These are phyloP conservation scores for Odontomachus brunneus DNA, from an alignment of 1,140 invertebrate genomes.

Conservation along the genomic window DNA sequence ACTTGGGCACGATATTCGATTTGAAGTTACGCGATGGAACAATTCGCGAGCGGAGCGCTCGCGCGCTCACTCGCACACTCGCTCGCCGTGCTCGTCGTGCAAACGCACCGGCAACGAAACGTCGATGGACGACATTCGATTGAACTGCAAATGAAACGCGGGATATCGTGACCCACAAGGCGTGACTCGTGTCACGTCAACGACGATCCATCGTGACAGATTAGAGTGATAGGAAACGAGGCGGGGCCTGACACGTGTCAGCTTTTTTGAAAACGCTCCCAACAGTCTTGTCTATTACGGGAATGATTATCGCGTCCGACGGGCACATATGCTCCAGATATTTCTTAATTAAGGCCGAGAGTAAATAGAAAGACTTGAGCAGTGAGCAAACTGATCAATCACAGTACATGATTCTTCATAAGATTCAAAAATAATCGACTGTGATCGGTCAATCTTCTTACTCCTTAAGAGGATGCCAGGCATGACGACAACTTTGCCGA, in stretches of 20 bases:
- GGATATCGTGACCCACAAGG: conserved; percentile 62
- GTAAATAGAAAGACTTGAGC: no score
- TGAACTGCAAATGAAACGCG: conserved; percentile 59
- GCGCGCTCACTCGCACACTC: no score
- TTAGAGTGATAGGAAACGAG: conserved; percentile 62
- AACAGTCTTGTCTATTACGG: conserved; percentile 41
- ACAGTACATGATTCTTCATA: no score
- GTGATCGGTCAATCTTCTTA: no score
- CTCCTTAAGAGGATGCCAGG: no score
- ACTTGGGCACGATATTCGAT: conserved; percentile 57
- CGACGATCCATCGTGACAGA: conserved; percentile 60
- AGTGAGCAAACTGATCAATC: no score
- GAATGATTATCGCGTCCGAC: conserved; percentile 42
- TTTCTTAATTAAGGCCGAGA: conserved; percentile 36
- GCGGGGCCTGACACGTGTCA: conserved; percentile 61
- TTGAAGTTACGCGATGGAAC: conserved; percentile 53
- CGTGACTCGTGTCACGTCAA: conserved; percentile 48
- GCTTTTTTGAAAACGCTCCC: conserved; percentile 52
- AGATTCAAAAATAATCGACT: no score
- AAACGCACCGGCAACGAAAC: conserved; percentile 20
- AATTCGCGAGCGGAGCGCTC: conserved; percentile 27
- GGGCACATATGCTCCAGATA: conserved; percentile 18
- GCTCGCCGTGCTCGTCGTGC: conserved; percentile 16
- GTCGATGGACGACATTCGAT: conserved; percentile 41
- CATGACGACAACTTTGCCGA: no score